A percentile compares a stretch with the other conserved stretches of the same genome.
phyloP scores from a whole-genome alignment of 2,113 vertebrate species.

The Crotalus helleri region DNA sequence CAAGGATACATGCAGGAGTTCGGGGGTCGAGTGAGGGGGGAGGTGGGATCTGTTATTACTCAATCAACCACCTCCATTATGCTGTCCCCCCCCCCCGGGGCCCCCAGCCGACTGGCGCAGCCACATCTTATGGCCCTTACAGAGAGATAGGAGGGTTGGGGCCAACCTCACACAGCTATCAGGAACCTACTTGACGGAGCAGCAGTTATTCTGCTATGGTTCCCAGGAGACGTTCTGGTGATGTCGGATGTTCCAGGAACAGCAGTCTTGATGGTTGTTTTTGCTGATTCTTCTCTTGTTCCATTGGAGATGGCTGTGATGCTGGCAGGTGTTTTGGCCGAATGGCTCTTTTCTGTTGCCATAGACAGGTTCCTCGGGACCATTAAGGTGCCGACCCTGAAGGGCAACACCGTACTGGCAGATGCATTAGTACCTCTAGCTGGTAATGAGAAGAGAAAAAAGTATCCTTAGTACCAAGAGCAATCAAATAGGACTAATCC shows the following conservation, averaged over 20 bases:
- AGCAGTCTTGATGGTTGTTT: neutral
- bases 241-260: neutral
- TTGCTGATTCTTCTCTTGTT: neutral
- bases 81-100: neutral
- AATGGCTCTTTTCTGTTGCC: neutral
- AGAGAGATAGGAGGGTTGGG: neutral
- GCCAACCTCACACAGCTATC: neutral
- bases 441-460: neutral
- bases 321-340: neutral
- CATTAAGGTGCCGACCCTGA: neutral
- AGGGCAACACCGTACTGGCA: neutral
- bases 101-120: neutral
- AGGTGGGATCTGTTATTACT: neutral
- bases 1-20: neutral
- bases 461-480: neutral
- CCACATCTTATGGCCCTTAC: neutral
- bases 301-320: neutral
- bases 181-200: neutral
- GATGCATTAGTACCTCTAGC: neutral
- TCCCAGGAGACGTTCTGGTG: neutral
- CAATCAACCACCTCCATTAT: neutral
- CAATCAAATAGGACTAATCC: neutral
- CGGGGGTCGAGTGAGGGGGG: accelerated
- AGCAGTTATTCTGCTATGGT: neutral
- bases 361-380: neutral